Conservation (phyloP, 92 coral and sea anemone genomes). For the Virgularia gustaviana region DNA sequence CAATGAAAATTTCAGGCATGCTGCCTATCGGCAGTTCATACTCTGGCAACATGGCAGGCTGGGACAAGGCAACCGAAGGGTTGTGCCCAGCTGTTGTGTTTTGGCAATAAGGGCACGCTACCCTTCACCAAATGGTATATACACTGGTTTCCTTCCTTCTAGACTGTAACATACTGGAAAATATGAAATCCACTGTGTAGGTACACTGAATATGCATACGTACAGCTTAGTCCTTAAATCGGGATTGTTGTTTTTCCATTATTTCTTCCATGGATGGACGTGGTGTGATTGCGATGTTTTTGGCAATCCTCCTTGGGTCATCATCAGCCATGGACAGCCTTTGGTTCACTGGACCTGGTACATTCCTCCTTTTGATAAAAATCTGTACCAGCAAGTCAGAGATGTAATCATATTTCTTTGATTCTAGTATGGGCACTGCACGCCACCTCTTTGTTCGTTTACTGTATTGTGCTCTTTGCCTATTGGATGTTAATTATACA, state of each 20-base stretch:
- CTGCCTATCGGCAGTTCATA: constrained; percentile 21
- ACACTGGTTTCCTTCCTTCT: constrained; percentile 25
- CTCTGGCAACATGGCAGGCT: constrained; percentile 32
- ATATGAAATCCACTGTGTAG: background rate
- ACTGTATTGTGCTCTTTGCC: constrained; percentile 15
- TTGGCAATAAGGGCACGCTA: constrained; percentile 21
- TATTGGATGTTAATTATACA: no score
- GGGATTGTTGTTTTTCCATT: constrained; percentile 14
- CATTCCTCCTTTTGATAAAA: no score
- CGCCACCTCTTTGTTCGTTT: constrained; percentile 3
- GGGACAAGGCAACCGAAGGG: constrained; percentile 34
- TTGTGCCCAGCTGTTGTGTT: constrained; percentile 38
- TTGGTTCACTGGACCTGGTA: no score
- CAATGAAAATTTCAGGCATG: constrained; percentile 41
- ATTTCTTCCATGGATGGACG: no score
- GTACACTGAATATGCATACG: constrained; percentile 24
- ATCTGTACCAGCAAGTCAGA: no score
- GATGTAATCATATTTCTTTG: background rate
- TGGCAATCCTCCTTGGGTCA: background rate
- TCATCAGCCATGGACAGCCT: background rate
- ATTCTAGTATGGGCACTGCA: background rate
- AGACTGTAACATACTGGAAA: constrained; percentile 2
- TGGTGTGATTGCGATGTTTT: background rate
- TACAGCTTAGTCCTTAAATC: constrained; percentile 15
- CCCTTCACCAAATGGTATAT: constrained; percentile 34